A percentile compares a stretch with the other conserved stretches of the same genome.
phyloP scores from a whole-genome alignment of 2,113 vertebrate species.

The Romanogobio albipinnatus region DNA sequence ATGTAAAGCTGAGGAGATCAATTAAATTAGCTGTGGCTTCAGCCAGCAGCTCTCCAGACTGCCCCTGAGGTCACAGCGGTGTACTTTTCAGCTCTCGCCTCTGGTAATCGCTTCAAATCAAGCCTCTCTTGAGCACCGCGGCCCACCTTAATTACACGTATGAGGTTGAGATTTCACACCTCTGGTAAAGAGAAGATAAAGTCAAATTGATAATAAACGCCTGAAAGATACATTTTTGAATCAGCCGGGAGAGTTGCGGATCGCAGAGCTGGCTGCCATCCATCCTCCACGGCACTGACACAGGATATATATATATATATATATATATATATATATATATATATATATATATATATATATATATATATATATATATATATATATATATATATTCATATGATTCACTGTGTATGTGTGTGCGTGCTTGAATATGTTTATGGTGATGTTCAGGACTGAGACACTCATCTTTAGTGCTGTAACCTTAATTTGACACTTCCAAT shows the following conservation, averaged over 20 bases:
- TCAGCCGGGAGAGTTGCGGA: conserved; percentile 35
- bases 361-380: too few relatives aligned
- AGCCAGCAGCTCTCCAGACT: conserved; percentile 46
- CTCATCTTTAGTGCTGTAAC: conserved; percentile 47
- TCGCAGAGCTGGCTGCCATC: conserved; percentile 18
- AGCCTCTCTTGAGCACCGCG: conserved; percentile 52
- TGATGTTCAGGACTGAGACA: conserved; percentile 23
- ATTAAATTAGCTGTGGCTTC: conserved; percentile 58
- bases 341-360: too few relatives aligned
- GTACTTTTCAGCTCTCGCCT: conserved; percentile 45
- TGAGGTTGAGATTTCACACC: conserved; percentile 60
- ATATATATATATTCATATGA: conserved; percentile 63
- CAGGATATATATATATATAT: conserved; percentile 60
- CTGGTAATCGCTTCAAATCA: conserved; percentile 61
- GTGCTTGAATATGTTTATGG: conserved; percentile 17
- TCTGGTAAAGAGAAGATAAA: conserved; percentile 59
- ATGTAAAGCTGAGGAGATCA: conserved; percentile 55
- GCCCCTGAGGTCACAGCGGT: conserved; percentile 58
- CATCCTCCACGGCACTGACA: conserved; percentile 21
- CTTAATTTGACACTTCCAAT: conserved; percentile 53
- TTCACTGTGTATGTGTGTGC: conserved; percentile 20
- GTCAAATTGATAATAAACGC: conserved; percentile 63
- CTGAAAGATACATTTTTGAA: conserved; percentile 56
- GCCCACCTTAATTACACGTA: conserved; percentile 63
- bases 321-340: too few relatives aligned